phyloP scores from a whole-genome alignment of 1,140 invertebrate species.

The Antheraea pernyi region DNA sequence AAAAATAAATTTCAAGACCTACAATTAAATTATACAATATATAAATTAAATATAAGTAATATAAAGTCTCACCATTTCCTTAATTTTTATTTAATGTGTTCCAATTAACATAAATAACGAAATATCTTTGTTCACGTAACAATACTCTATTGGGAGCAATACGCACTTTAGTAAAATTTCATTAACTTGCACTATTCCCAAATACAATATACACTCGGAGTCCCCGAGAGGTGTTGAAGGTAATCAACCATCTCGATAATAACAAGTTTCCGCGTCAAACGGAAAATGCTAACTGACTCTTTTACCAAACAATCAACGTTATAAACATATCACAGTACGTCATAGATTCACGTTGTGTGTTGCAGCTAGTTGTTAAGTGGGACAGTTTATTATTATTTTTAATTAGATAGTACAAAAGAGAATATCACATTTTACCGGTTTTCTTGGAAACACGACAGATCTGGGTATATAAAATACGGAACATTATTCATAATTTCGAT shows the following conservation, averaged over 20 bases:
- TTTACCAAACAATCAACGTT: constrained; percentile 22
- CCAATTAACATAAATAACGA: too few relatives aligned
- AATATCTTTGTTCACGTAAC: too few relatives aligned
- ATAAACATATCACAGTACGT: constrained; percentile 31
- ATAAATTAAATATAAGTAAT: too few relatives aligned
- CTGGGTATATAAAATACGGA: background rate
- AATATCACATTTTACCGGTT: background rate
- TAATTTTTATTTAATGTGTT: too few relatives aligned
- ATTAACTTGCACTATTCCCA: background rate
- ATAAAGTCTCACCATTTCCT: too few relatives aligned
- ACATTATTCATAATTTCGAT: background rate
- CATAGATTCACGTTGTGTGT: constrained; percentile 13
- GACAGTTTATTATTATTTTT: background rate
- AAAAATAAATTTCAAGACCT: too few relatives aligned
- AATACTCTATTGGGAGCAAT: background rate
- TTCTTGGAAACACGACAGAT: background rate
- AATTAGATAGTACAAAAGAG: background rate
- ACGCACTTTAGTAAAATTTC: background rate
- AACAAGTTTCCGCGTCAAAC: constrained; percentile 40
- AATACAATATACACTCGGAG: background rate
- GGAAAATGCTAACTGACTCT: constrained; percentile 42
- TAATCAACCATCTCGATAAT: constrained; percentile 40
- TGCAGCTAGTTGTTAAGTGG: background rate
- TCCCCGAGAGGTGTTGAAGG: constrained; percentile 13
- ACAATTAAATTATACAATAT: too few relatives aligned